Evolutionary conservation across 1,140 invertebrate species (phyloP).

Genomic region (Eurytemora carolleeae): DNA sequence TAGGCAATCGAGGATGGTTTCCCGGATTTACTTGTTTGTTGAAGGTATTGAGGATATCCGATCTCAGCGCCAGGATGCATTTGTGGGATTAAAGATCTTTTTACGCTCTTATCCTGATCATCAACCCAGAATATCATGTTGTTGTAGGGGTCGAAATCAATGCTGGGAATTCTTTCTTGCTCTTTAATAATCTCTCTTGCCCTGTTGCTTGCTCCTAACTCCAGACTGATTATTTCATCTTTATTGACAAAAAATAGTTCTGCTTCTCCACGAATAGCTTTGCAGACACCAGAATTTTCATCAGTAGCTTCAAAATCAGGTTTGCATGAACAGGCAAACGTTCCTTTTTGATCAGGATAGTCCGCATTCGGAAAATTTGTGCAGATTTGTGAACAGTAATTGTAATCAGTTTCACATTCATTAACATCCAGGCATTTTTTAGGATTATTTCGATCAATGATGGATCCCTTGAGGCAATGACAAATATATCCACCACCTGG

Average conservation of each 20-base stretch:
- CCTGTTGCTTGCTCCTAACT: not conserved
- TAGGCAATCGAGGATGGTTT: slow-evolving; percentile 65
- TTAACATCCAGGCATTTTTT: slow-evolving; percentile 46
- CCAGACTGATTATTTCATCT: slow-evolving; percentile 34
- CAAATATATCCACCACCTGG: slow-evolving; percentile 62
- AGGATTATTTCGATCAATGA: slow-evolving; percentile 37
- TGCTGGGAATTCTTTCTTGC: slow-evolving; percentile 61
- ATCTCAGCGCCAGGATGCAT: slow-evolving; percentile 42
- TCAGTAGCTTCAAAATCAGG: slow-evolving; percentile 56
- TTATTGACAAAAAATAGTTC: slow-evolving; percentile 36
- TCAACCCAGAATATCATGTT: slow-evolving; percentile 87
- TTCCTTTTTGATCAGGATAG: slow-evolving; percentile 40
- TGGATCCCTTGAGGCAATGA: slow-evolving; percentile 62
- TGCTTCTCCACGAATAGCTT: slow-evolving; percentile 29
- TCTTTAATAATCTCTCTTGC: slow-evolving; percentile 43
- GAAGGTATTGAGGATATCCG: slow-evolving; percentile 65
- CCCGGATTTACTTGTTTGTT: slow-evolving; percentile 32
- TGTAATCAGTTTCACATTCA: slow-evolving; percentile 54
- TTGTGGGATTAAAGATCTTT: slow-evolving; percentile 68
- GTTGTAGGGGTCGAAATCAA: slow-evolving; percentile 57
- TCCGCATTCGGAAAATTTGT: slow-evolving; percentile 41
- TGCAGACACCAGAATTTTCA: slow-evolving; percentile 56
- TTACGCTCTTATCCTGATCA: slow-evolving; percentile 65
- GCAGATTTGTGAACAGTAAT: slow-evolving; percentile 79
- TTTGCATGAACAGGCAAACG: slow-evolving; percentile 64